phyloP scores from a whole-genome alignment of 2,113 vertebrate genomes.

The Sinosuthora webbiana region DNA sequence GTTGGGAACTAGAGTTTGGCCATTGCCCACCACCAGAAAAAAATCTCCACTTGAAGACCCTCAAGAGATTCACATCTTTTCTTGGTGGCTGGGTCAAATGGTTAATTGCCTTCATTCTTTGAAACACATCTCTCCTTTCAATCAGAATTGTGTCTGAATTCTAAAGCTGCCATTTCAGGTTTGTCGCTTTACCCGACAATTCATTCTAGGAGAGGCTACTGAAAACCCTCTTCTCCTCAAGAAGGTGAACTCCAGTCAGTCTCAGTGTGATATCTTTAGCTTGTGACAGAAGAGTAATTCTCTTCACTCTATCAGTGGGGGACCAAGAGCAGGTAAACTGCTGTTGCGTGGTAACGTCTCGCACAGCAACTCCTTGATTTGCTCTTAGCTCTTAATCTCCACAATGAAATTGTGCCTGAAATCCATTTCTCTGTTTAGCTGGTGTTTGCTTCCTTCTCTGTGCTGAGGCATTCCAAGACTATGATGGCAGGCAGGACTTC shows the following conservation, averaged over 20 bases:
- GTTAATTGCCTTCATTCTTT: not conserved
- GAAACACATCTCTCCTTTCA: not conserved
- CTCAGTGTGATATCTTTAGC: not conserved
- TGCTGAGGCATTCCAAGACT: not conserved
- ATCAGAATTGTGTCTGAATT: not conserved
- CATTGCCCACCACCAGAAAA: not conserved
- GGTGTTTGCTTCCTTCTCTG: not conserved
- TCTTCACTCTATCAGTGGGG: not conserved
- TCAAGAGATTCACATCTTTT: not conserved
- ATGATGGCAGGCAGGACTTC: not conserved
- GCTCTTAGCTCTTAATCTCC: slow-evolving; percentile 1
- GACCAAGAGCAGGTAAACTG: not conserved
- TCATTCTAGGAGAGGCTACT: not conserved
- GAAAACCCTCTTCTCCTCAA: not conserved
- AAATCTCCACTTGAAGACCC: not conserved
- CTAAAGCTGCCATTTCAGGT: not conserved
- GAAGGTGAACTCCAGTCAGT: not conserved
- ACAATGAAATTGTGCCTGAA: not conserved
- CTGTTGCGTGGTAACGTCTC: not conserved
- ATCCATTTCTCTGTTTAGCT: not conserved
- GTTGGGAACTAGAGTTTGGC: not conserved
- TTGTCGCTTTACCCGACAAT: not conserved
- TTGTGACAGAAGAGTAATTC: not conserved
- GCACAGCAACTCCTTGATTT: not conserved
- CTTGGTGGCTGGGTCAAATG: not conserved